Base-by-base conservation (phyloP, 1,140 invertebrate species). In the Parasteatoda tepidariorum region DNA sequence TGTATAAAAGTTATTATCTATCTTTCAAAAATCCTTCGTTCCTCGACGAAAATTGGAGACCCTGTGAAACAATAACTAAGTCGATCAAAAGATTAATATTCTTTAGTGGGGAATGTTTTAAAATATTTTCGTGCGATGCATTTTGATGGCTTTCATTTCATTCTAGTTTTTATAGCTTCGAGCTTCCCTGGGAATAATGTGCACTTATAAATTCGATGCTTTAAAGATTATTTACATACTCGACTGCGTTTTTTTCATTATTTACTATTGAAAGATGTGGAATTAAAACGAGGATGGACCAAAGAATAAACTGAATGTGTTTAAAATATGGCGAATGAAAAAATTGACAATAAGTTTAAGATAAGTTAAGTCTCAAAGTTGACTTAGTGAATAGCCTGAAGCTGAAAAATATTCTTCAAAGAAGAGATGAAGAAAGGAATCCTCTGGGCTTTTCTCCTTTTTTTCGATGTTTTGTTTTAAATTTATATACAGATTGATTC, bases 221-320 rank as follows among this genome's bases (percentile, higher is more conserved):
- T 75, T 59, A 18, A 38, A 30, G 55, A 75, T 75, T 75, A 75
- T 75, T 75, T 75, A 55, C 54, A 75, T 75, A 75, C 33, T 41
- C n/a, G 18, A 38, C 22, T 75, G 61, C n/a, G n/a, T n/a, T n/a
- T n/a, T n/a, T n/a, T n/a, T n/a, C n/a, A n/a, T n/a, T n/a, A n/a
- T 22, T 38, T 41, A 31, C 15, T 48, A 18, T 48, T 48, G 38
- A 48, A 48, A 24, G 11, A 38, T 28, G 30, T 38, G 57, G 73
- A 61, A 75, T 62, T 61, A 62, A 31, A 75, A 62, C 26, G 73
- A 31, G 34, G 57, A 26, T 9, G 28, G 33, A 62, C 33, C 59
- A 22, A 7, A 11, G 34, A 61, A 75, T 48, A 59, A 75, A 71
- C 24, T 55, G 54, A 73, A 73, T 38, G 28, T 48, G 31, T 75